These are phyloP conservation scores for Aphelenchoides fujianensis DNA, from an alignment of 1,140 invertebrate genomes.

Conservation along the genomic window DNA sequence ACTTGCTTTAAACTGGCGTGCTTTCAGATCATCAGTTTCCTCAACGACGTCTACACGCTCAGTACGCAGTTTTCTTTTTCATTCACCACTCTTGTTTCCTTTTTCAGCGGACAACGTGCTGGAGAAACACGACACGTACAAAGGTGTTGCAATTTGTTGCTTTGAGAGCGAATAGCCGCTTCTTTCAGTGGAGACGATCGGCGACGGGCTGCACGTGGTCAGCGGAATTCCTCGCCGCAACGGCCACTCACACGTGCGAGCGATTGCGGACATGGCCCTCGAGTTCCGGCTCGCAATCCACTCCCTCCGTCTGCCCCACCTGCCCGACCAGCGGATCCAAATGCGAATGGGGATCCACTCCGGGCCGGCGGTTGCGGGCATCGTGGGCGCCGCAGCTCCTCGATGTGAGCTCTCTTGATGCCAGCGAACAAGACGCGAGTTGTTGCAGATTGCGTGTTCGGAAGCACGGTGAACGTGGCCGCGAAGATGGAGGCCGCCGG, in stretches of 20 bases:
- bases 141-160: slow-evolving; percentile 68
- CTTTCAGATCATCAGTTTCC: slow-evolving; percentile 69
- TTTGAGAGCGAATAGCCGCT: no score
- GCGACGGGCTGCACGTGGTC: slow-evolving; percentile 65
- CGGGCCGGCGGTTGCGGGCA: slow-evolving; percentile 29
- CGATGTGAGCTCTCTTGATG: no score
- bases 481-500: slow-evolving; percentile 78
- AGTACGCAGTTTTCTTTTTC: no score
- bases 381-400: slow-evolving; percentile 63
- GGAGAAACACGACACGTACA: slow-evolving; percentile 75
- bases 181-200: slow-evolving; percentile 73
- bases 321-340: slow-evolving; percentile 24
- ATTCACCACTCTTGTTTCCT: no score
- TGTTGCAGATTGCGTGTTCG: slow-evolving; percentile 68
- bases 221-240: slow-evolving; percentile 69
- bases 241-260: slow-evolving; percentile 75
- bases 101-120: slow-evolving; percentile 74
- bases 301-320: slow-evolving; percentile 7
- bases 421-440: no score
- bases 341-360: slow-evolving; percentile 80
- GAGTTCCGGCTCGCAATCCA: slow-evolving; percentile 15
- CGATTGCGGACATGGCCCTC: slow-evolving; percentile 68
- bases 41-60: slow-evolving; percentile 74
- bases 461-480: slow-evolving; percentile 87
- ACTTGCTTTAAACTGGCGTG: no score